Conservation (phyloP, 2,888 invertebrate genomes). For the Dynastes hyllus region DNA sequence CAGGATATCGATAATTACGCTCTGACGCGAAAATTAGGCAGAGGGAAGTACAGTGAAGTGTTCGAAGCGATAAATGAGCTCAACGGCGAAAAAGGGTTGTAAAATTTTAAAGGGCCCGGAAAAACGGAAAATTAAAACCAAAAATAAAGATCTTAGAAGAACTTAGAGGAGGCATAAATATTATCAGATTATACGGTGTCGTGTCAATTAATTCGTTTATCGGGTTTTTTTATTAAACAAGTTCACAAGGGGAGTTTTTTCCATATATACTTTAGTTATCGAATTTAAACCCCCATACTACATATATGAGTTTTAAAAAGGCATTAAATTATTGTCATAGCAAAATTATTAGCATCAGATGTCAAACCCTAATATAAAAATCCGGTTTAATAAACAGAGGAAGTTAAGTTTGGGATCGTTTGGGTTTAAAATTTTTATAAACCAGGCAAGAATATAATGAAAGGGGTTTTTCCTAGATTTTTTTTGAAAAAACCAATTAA, state of each 20-base stretch:
- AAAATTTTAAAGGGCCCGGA: slow-evolving; percentile 69
- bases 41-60: slow-evolving; percentile 70
- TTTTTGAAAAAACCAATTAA: too few relatives aligned
- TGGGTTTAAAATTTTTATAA: slow-evolving; percentile 70
- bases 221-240: too few relatives aligned
- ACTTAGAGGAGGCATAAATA: slow-evolving; percentile 67
- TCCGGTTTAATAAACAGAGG: too few relatives aligned
- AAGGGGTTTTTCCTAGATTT: too few relatives aligned
- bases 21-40: slow-evolving; percentile 66
- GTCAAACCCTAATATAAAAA: slow-evolving; percentile 70
- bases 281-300: slow-evolving; percentile 69
- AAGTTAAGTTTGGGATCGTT: slow-evolving; percentile 67
- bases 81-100: slow-evolving; percentile 65
- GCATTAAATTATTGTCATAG: slow-evolving; percentile 70
- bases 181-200: slow-evolving; percentile 65
- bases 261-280: slow-evolving; percentile 67
- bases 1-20: slow-evolving; percentile 66
- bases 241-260: too few relatives aligned
- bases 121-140: slow-evolving; percentile 68
- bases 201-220: slow-evolving; percentile 58
- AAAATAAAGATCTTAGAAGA: slow-evolving; percentile 69
- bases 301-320: slow-evolving; percentile 70
- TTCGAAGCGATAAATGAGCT: slow-evolving; percentile 66
- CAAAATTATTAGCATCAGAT: slow-evolving; percentile 69
- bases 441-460: slow-evolving; percentile 69